Base-by-base conservation (phyloP, 2,113 vertebrate genomes). In the Erythrolamprus reginae region DNA sequence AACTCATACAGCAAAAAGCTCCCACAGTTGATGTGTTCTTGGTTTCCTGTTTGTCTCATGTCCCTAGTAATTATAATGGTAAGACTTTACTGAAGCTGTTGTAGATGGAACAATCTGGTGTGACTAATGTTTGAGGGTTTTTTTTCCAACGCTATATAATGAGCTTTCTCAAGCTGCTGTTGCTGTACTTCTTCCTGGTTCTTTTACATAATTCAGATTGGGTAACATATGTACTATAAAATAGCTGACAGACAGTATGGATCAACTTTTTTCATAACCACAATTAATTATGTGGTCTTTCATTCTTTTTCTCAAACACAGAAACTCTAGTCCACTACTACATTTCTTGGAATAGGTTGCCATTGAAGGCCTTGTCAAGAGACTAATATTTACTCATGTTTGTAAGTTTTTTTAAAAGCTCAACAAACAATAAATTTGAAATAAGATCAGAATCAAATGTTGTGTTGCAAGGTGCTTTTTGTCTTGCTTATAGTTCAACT, bases 321-420 rank as follows among this genome's bases (percentile, higher is more conserved):
- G 77, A 55, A 51, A 77, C 28, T 48, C 50, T 38, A 53, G 58
- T 83, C 33, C 4, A 47, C 47, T 52, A 55, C 65, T 42, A 3
- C 24, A 42, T 50, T n/a, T 38, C 53, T 85, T 61, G 38, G 26
- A 42, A 10, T 82, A 24, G 89, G 47, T 77, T 86, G 45, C 17
- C 28, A 88, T 91, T 92, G 87, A 86, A 86, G 53, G 51, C 48
- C 89, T 89, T 91, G 70, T 91, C 52, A 87, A 52, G 48, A 89
- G 48, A 52, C 87, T 88, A 65, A 88, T 89, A 88, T 88, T 91
- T 83, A n/a, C 85, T 56, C 28, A 87, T 91, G n/a, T 48, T 26
- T 91, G 86, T 26, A 51, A 61, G 45, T 61, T 10, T 42, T 91
- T 88, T 88, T 58, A 26, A 58, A 91, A 82, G 47, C 38, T 33